Evolutionary conservation across 2,888 invertebrate species (phyloP).

Genomic region (Meghimatium bilineatum): DNA sequence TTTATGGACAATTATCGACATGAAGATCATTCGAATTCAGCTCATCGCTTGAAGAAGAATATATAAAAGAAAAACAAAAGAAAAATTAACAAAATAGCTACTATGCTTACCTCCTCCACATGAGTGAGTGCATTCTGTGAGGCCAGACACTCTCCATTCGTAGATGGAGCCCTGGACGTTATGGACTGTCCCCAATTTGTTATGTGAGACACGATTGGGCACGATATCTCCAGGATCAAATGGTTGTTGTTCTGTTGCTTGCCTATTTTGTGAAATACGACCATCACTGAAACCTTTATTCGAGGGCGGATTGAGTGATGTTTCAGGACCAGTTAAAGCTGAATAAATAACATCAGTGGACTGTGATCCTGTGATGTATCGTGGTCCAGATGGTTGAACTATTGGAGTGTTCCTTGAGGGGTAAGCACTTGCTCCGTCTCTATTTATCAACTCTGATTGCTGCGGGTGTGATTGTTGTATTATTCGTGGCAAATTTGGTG

Average conservation of each 20-base stretch:
- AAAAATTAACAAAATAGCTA: neutral
- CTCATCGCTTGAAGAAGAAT: no score
- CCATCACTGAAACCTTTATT: neutral
- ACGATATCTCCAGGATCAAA: neutral
- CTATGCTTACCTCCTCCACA: conserved; percentile 85
- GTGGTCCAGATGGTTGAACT: conserved; percentile 17
- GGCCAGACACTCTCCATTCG: conserved; percentile 87
- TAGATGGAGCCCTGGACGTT: conserved; percentile 75
- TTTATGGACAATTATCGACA: no score
- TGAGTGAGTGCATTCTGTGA: conserved; percentile 86
- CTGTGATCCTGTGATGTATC: conserved; percentile 7
- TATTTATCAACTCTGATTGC: neutral
- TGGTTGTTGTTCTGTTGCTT: neutral
- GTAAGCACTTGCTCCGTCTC: neutral
- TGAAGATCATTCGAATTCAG: no score
- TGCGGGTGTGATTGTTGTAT: neutral
- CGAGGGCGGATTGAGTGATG: neutral
- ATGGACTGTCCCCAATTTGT: neutral
- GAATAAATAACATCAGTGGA: neutral
- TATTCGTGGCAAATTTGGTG: neutral
- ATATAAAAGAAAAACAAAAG: no score
- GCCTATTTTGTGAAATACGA: neutral
- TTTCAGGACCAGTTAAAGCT: neutral
- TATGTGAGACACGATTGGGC: conserved; percentile 11
- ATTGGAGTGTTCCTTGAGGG: neutral